A percentile compares a stretch with the other conserved stretches of the same genome.
These are phyloP conservation scores for Tetraodon nigroviridis DNA, from an alignment of 2,113 vertebrate species.

Conservation along the genomic window DNA sequence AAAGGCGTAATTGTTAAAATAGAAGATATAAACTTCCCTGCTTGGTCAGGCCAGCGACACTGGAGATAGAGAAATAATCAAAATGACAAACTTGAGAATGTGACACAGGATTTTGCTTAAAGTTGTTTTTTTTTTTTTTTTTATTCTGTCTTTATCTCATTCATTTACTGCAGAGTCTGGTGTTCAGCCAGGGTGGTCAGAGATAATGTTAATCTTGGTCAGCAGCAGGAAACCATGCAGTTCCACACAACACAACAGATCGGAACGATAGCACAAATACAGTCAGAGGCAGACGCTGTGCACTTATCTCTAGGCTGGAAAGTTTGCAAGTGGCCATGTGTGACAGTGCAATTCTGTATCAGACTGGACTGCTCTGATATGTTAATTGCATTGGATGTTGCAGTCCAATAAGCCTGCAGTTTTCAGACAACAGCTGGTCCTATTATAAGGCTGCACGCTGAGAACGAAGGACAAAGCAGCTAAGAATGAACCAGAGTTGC, in stretches of 20 bases:
- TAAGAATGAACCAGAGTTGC: slow-evolving; percentile 6
- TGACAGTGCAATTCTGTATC: slow-evolving; percentile 44
- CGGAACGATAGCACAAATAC: slow-evolving; percentile 61
- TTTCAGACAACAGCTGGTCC: background rate
- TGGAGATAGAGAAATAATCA: slow-evolving; percentile 32
- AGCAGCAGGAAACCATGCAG: slow-evolving; percentile 60
- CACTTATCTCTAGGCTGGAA: slow-evolving; percentile 61
- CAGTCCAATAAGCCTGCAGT: background rate
- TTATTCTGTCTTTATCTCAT: slow-evolving; percentile 62
- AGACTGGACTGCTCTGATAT: slow-evolving; percentile 25
- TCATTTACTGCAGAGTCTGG: slow-evolving; percentile 68
- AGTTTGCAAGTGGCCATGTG: slow-evolving; percentile 60
- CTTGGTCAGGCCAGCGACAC: background rate
- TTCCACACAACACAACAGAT: slow-evolving; percentile 63
- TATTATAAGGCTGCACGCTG: background rate
- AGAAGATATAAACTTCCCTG: too few relatives aligned
- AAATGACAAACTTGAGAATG: slow-evolving; percentile 43
- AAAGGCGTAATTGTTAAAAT: too few relatives aligned
- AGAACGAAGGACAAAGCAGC: slow-evolving; percentile 31
- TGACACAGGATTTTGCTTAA: slow-evolving; percentile 47
- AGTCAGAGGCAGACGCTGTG: slow-evolving; percentile 55
- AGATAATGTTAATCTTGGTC: slow-evolving; percentile 78
- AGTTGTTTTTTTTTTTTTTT: slow-evolving; percentile 49
- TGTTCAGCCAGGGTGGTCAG: slow-evolving; percentile 66
- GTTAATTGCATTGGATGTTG: slow-evolving; percentile 40